phyloP scores from a whole-genome alignment of 2,888 invertebrate species.

The Syrista parreyssii region DNA sequence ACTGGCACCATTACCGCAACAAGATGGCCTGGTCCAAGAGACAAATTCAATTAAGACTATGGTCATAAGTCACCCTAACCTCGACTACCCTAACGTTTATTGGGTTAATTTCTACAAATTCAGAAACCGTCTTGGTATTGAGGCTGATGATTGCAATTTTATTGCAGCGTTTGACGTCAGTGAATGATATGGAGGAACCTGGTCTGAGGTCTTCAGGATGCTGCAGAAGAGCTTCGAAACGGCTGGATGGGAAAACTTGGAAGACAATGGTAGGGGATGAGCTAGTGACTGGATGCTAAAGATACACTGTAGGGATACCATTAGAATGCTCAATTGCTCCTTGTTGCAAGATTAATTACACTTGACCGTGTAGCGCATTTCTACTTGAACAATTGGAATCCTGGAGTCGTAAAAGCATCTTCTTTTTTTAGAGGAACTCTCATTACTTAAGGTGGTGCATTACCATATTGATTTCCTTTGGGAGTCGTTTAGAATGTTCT shows the following conservation, averaged over 20 bases:
- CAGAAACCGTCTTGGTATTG: background rate
- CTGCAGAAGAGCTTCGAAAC: conserved; percentile 2
- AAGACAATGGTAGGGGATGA: conserved; percentile 9
- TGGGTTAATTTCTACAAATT: conserved; percentile 5
- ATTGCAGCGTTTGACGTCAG: background rate
- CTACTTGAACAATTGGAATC: conserved; percentile 10
- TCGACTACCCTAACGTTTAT: conserved; percentile 29
- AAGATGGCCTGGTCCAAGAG: conserved; percentile 49
- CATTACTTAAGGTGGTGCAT: conserved; percentile 55
- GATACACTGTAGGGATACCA: background rate
- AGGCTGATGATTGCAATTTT: background rate
- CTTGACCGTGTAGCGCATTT: conserved; percentile 28
- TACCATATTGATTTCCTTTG: conserved; percentile 58
- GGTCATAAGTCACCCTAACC: conserved; percentile 25
- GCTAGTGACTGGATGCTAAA: conserved; percentile 23
- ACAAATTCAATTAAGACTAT: conserved; percentile 60
- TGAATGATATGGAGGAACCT: background rate
- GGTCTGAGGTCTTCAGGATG: background rate
- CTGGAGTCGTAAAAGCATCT: conserved; percentile 32
- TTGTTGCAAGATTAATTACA: conserved; percentile 48
- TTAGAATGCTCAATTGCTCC: conserved; percentile 33
- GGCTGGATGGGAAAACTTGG: conserved; percentile 2
- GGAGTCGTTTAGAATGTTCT: conserved; percentile 47
- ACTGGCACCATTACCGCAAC: conserved; percentile 62
- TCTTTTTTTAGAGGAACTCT: conserved; percentile 44